Conservation (phyloP, 1,140 invertebrate species). For the Bombus soroeensis region DNA sequence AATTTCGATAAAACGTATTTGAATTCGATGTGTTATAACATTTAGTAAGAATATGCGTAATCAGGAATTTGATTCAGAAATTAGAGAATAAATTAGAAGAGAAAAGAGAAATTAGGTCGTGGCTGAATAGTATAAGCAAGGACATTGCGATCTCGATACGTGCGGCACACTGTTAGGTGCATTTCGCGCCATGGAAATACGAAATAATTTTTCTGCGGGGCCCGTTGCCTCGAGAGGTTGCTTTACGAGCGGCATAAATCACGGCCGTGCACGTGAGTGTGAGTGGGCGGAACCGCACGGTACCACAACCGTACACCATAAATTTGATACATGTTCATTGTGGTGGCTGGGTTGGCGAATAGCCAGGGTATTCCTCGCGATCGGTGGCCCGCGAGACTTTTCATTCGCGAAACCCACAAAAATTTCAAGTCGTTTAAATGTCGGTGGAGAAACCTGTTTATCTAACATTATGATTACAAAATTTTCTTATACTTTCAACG, state of each 20-base stretch:
- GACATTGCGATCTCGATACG: slow-evolving; percentile 5
- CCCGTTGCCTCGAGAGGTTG: slow-evolving; percentile 47
- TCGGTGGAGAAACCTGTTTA: background rate
- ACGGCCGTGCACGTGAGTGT: slow-evolving; percentile 64
- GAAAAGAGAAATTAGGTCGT: slow-evolving; percentile 17
- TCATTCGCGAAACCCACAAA: slow-evolving; percentile 1
- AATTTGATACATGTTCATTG: slow-evolving; percentile 75
- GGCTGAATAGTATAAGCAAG: background rate
- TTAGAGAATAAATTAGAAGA: background rate
- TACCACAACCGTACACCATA: slow-evolving; percentile 68
- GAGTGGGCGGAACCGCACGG: slow-evolving; percentile 71
- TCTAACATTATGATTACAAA: background rate
- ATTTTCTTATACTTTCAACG: background rate
- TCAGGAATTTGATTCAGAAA: background rate
- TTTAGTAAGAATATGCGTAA: too few relatives aligned
- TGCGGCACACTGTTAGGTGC: slow-evolving; percentile 5
- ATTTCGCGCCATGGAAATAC: slow-evolving; percentile 45
- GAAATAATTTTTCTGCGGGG: slow-evolving; percentile 61
- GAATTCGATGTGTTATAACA: too few relatives aligned
- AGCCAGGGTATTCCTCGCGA: slow-evolving; percentile 36
- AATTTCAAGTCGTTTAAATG: background rate
- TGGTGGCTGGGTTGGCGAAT: slow-evolving; percentile 55
- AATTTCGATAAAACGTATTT: too few relatives aligned
- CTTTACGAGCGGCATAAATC: slow-evolving; percentile 74
- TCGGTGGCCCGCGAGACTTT: slow-evolving; percentile 42